Evolutionary conservation across 1,140 invertebrate genomes (phyloP), one percentile per base, ranked within the genome.

Genomic region (Bombus superbus): DNA sequence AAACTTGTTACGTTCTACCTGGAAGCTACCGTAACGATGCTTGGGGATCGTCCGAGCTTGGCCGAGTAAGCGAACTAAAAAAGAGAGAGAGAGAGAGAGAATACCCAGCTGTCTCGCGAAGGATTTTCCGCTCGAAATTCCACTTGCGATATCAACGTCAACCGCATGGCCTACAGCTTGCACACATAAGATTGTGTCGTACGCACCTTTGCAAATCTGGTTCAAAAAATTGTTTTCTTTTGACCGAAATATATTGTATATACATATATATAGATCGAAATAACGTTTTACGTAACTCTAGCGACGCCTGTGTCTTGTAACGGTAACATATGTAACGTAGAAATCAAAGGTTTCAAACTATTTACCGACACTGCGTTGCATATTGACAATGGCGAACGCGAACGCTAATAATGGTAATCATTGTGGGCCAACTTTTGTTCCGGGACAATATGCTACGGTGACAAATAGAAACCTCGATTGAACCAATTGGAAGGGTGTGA

Each of bases 1-100:
- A 84, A 78, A 79, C 82, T 84, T 47, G 72, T 83, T 83, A 77
- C 73, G 35, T 28, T 15, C 11, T 32, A 64, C 28, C 25, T 3
- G 38, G 11, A 40, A n/a, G 35, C 32, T 6, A 32, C 22, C 44
- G 18, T 75, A 68, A 66, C 44, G 59, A 44, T 32, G n/a, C 71
- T 64, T n/a, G 6, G 28, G 18, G 25, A 9, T 40, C 8, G 69
- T 35, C 15, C 3, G 35, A 35, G 9, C 53, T 15, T 44, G 25
- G 5, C 1, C 11, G 13, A 76, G 38, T 42, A 40, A 66, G 22
- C 42, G 62, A 53, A 22, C 72, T 32, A 11, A 35, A 47, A 13
- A 5, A 64, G 40, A 13, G 47, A 6, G 64, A n/a, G 40, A 38
- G 53, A 11, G 38, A 4, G 25, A n/a, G 40, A n/a, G 59, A 79